Conservation (phyloP, 2,797 vertebrate genomes). For the Brachymystax lenok region DNA sequence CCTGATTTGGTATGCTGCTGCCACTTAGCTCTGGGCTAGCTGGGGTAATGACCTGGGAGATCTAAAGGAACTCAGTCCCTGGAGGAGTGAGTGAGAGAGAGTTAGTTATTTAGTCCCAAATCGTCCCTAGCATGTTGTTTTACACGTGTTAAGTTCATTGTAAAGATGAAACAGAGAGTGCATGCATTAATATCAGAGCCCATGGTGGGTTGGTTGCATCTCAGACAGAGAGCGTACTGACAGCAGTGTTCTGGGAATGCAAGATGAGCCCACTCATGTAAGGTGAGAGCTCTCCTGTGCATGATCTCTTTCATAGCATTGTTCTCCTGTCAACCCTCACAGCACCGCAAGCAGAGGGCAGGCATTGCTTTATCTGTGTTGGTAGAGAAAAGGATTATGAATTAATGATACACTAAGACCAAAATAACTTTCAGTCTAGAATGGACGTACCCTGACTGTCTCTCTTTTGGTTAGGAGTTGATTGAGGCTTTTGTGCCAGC, state of each 20-base stretch:
- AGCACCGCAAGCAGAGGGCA: not conserved
- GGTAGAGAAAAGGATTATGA: not conserved
- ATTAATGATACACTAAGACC: not conserved
- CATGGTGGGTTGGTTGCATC: not conserved
- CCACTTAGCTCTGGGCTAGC: not conserved
- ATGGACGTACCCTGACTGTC: not conserved
- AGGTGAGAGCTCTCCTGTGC: not conserved
- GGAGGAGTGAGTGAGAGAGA: not conserved
- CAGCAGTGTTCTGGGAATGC: conserved; percentile 5
- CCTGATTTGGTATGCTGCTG: not conserved
- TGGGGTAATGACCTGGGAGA: conserved; percentile 8
- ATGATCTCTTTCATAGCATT: not conserved
- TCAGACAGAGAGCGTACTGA: not conserved
- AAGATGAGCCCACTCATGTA: not conserved
- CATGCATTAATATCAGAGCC: not conserved
- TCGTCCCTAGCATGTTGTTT: not conserved
- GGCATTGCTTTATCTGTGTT: not conserved
- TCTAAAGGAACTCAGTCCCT: not conserved
- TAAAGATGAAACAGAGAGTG: not conserved
- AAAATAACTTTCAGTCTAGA: not conserved
- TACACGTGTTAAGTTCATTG: not conserved
- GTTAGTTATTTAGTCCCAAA: too few relatives aligned
- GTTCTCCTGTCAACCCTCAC: not conserved
- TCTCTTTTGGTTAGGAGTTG: not conserved
- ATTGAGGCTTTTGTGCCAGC: not conserved